Evolutionary conservation across 2,888 invertebrate species (phyloP).

Genomic region (Stenichneumon culpator): DNA sequence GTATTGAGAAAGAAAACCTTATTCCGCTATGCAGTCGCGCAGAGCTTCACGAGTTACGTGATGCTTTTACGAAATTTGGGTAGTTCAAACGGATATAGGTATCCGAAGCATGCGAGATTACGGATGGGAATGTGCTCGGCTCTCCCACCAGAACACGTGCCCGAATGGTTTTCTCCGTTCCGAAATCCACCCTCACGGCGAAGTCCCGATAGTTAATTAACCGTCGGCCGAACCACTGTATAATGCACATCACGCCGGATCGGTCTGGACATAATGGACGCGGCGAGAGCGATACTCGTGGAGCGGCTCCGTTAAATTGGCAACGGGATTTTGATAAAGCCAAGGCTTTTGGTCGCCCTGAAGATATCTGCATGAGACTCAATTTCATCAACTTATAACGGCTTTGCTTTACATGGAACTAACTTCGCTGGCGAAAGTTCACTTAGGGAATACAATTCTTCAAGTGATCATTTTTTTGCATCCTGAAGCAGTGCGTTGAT

Average conservation of each 20-base stretch:
- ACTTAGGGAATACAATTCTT: no score
- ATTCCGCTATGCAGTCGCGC: constrained; percentile 4
- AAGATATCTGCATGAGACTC: no score
- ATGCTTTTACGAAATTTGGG: constrained; percentile 45
- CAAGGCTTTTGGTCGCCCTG: no score
- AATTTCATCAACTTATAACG: no score
- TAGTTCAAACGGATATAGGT: background rate
- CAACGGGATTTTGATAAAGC: no score
- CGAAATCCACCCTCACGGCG: background rate
- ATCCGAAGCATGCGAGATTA: background rate
- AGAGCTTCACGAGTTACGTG: constrained; percentile 33
- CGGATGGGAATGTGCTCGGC: background rate
- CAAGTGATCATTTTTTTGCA: no score
- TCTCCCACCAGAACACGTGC: background rate
- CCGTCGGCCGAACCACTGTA: background rate
- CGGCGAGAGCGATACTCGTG: background rate
- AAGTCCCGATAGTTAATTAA: constrained; percentile 1
- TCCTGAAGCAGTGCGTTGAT: no score
- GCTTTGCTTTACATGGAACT: no score
- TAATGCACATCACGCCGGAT: background rate
- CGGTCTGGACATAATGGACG: background rate
- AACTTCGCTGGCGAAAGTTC: no score
- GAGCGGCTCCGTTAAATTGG: background rate
- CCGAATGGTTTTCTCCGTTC: background rate
- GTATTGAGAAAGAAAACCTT: constrained; percentile 38